Conservation (phyloP, 2,113 vertebrate species). For the Mungos mungo region DNA sequence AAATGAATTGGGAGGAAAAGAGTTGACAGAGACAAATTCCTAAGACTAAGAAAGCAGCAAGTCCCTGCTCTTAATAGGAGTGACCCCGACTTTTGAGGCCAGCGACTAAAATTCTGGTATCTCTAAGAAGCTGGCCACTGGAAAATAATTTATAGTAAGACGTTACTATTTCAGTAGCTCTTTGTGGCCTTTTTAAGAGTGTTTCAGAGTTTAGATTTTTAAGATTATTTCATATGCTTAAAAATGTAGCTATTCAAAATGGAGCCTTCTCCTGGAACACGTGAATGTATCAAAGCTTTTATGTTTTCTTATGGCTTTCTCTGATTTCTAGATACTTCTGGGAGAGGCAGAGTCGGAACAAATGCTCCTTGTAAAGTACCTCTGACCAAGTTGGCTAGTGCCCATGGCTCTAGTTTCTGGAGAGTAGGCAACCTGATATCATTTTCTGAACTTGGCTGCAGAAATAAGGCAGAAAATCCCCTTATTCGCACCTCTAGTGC, state of each 20-base stretch:
- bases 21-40: slow-evolving; percentile 11
- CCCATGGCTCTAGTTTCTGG: slow-evolving; percentile 37
- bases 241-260: not conserved
- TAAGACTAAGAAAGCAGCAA: not conserved
- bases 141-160: slow-evolving; percentile 50
- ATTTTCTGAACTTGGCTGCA: slow-evolving; percentile 20
- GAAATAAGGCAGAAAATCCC: not conserved
- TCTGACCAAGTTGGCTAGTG: slow-evolving; percentile 26
- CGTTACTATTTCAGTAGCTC: slow-evolving; percentile 21
- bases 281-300: not conserved
- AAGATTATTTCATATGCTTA: slow-evolving; percentile 24
- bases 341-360: not conserved
- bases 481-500: not conserved
- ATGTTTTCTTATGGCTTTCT: slow-evolving; percentile 36
- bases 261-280: not conserved
- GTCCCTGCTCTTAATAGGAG: not conserved
- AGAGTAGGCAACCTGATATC: not conserved
- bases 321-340: not conserved
- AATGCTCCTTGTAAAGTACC: slow-evolving; percentile 5
- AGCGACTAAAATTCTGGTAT: not conserved
- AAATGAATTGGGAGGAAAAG: slow-evolving; percentile 15
- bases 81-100: slow-evolving; percentile 28
- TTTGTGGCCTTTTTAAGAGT: slow-evolving; percentile 22
- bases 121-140: slow-evolving; percentile 42
- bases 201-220: slow-evolving; percentile 26